Base-by-base conservation (phyloP, 2,888 invertebrate genomes). In the Hydropsyche betteni region DNA sequence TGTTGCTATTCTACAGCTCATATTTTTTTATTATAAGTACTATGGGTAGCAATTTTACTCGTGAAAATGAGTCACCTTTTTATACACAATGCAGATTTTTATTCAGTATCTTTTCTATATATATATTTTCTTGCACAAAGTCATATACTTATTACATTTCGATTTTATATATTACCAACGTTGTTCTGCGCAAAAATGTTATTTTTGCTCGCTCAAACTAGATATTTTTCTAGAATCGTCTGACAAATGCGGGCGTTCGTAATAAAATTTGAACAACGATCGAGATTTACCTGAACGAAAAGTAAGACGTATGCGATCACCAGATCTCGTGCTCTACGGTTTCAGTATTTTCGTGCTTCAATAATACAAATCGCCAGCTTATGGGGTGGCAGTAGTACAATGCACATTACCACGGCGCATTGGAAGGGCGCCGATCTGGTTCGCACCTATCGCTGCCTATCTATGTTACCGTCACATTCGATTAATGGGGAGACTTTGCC, bases 361-460 rank as follows among this genome's bases (percentile, higher is more conserved):
- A 74, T 74, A 51, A 68, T 61, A 74, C 74, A 74, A 74, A 74
- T 74, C 64, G 52, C 33, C 36, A 68, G 74, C 74, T 74, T 74
- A 74, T 1, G 33, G 64, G 44, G 12, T 6, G 36, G 10, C 24
- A 50, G 34, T 24, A 12, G 44, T 69, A 53, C 69, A 55, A 69
- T 74, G 52, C 74, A 69, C 74, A 69, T 51, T 64, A 36, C 69
- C 16, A 12, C n/a, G n/a, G 3, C 24, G 33, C 33, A n/a, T 53
- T 70, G 70, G 53, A 53, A 51, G 24, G 70, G 52, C 53, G n/a
- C 44, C 69, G 51, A 73, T 73, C 73, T 61, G 52, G 52, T 74
- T 74, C 68, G 44, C 74, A 74, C 74, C 74, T 74, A 64, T 70
- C 70, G 70, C 33, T 24, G 34, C 53, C 70, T 53, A 70, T 70